These are phyloP conservation scores for Oxycera nigricornis DNA, from an alignment of 2,888 invertebrate genomes.

Conservation along the genomic window DNA sequence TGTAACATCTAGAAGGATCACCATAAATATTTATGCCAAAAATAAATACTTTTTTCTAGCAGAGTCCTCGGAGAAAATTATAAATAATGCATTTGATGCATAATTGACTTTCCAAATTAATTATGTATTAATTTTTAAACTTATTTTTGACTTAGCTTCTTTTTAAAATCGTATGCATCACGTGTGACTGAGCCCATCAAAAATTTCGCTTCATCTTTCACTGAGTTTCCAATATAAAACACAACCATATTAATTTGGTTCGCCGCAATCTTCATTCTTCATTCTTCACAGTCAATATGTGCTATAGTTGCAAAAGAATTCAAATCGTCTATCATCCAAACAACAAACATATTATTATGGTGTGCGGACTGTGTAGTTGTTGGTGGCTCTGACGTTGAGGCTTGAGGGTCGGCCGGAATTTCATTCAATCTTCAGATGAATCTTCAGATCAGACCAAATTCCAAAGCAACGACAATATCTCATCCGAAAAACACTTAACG, in stretches of 20 bases:
- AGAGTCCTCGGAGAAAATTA: too few species aligned
- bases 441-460: constrained; percentile 36
- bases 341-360: constrained; percentile 24
- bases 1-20: too few species aligned
- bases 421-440: constrained; percentile 39
- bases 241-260: background rate
- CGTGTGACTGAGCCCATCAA: background rate
- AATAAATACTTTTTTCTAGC: too few species aligned
- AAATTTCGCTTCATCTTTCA: background rate
- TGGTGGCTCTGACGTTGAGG: background rate
- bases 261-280: background rate
- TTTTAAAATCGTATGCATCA: background rate
- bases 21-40: too few species aligned
- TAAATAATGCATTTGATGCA: too few species aligned
- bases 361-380: background rate
- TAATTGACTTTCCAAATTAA: too few species aligned
- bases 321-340: constrained; percentile 36
- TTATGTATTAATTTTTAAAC: too few species aligned
- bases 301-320: background rate
- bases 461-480: constrained; percentile 37
- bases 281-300: constrained; percentile 5
- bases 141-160: background rate
- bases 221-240: background rate
- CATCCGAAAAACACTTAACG: constrained; percentile 40
- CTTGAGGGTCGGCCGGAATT: constrained; percentile 33